Evolutionary conservation across 2,797 vertebrate species (phyloP).

Genomic region (Simalia tracyae): DNA sequence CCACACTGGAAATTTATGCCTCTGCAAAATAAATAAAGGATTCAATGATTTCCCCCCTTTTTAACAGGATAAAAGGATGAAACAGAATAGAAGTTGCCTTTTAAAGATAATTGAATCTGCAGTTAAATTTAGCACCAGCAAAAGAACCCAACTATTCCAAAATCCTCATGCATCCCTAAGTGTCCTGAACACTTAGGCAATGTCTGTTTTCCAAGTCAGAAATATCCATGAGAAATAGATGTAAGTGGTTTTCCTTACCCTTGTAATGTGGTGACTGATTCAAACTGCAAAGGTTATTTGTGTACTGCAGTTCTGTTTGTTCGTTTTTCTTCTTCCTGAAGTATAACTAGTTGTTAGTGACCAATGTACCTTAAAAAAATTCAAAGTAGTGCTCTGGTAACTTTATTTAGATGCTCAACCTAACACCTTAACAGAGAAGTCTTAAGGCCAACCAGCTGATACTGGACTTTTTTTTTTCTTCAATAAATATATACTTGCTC

Average conservation of each 20-base stretch:
- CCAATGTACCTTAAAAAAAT: not conserved
- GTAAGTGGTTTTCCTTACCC: no score
- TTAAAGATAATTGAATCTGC: not conserved
- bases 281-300: not conserved
- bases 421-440: not conserved
- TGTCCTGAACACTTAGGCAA: not conserved
- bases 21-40: not conserved
- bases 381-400: not conserved
- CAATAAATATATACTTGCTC: slow-evolving; percentile 24
- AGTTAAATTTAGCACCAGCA: not conserved
- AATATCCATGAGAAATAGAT: not conserved
- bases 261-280: not conserved
- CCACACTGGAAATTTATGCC: not conserved
- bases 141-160: not conserved
- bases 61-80: not conserved
- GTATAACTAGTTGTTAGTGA: not conserved
- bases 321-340: not conserved
- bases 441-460: slow-evolving; percentile 17
- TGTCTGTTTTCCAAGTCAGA: not conserved
- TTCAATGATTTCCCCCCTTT: not conserved
- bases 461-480: not conserved
- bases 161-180: not conserved
- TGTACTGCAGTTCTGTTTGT: not conserved
- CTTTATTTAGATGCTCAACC: slow-evolving; percentile 17
- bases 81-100: not conserved